Conservation (phyloP, 1,140 invertebrate genomes). For the Nomia melanderi region DNA sequence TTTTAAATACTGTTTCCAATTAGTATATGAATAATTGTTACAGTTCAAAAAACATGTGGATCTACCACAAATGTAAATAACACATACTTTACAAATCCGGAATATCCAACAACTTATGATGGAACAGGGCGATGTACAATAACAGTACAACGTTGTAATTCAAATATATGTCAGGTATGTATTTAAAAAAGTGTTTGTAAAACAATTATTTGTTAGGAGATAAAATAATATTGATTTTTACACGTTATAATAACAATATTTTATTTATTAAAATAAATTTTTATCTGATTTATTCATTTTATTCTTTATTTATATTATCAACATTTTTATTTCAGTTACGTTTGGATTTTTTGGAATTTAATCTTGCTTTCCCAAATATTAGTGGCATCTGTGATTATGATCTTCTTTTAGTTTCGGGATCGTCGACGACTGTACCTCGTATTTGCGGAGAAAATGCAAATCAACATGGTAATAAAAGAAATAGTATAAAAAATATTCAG, state of each 20-base stretch:
- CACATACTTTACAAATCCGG: constrained; percentile 90
- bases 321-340: constrained; percentile 83
- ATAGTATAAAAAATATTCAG: background rate
- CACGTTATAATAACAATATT: too few species aligned
- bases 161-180: constrained; percentile 87
- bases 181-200: background rate
- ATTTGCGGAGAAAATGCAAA: constrained; percentile 91
- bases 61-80: constrained; percentile 87
- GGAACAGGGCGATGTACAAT: constrained; percentile 87
- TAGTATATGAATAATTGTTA: constrained; percentile 46
- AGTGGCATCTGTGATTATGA: constrained; percentile 88
- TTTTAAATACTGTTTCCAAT: background rate
- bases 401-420: constrained; percentile 86
- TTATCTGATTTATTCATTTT: too few species aligned
- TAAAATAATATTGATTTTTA: too few species aligned
- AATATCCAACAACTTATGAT: constrained; percentile 85
- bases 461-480: constrained; percentile 84
- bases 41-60: constrained; percentile 87
- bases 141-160: constrained; percentile 85
- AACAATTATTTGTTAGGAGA: too few species aligned
- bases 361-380: constrained; percentile 86
- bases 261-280: too few species aligned
- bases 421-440: constrained; percentile 83
- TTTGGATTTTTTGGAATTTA: constrained; percentile 89
- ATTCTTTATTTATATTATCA: background rate